Evolutionary conservation across 2,797 vertebrate species (phyloP).

Genomic region (Phataginus tetradactyla): DNA sequence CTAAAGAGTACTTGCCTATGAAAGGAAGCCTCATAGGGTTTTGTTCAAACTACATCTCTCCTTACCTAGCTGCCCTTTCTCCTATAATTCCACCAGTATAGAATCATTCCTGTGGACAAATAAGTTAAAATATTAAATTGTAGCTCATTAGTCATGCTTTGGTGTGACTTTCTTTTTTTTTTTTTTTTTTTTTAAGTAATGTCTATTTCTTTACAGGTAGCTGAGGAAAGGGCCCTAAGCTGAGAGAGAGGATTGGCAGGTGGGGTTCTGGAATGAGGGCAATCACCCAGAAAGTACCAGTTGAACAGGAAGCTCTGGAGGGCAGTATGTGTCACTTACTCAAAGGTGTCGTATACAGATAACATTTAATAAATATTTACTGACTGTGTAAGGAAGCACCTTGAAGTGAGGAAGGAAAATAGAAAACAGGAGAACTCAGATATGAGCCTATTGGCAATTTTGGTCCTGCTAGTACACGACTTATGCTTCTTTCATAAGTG

Average conservation of each 20-base stretch:
- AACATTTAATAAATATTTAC: background rate
- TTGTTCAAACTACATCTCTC: background rate
- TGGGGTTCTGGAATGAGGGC: background rate
- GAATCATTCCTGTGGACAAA: background rate
- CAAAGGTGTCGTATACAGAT: background rate
- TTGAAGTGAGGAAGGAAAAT: background rate
- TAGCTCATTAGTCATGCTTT: background rate
- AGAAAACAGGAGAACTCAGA: background rate
- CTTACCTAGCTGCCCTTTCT: background rate
- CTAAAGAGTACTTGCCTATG: background rate
- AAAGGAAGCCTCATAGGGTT: background rate
- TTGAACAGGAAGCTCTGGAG: background rate
- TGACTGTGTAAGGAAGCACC: background rate
- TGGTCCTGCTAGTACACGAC: background rate
- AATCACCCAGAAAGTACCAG: background rate
- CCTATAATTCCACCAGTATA: background rate
- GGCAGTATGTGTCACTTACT: background rate
- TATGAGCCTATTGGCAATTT: background rate
- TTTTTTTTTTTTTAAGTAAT: background rate
- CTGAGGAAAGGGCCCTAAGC: background rate
- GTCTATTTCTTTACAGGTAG: slow-evolving; percentile 17
- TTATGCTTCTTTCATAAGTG: too few species aligned
- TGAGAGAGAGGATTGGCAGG: background rate
- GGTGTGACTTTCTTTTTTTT: background rate
- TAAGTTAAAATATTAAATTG: background rate